Conservation (phyloP, 2,888 invertebrate genomes). For the Nebria salina region DNA sequence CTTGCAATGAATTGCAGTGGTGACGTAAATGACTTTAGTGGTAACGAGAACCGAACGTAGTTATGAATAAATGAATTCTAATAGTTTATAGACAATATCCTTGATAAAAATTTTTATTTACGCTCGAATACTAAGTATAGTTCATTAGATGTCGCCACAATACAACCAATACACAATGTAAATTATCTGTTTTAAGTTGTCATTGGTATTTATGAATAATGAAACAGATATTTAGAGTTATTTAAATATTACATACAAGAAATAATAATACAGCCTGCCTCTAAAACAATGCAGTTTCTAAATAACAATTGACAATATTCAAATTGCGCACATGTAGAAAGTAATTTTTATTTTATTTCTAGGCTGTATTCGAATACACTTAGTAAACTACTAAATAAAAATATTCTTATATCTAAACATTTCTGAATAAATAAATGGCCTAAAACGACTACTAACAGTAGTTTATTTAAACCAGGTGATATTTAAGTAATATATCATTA, state of each 20-base stretch:
- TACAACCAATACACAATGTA: constrained; percentile 37
- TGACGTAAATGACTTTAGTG: background rate
- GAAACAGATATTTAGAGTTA: constrained; percentile 38
- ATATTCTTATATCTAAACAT: no score
- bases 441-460: constrained; percentile 28
- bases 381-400: background rate
- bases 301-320: constrained; percentile 46
- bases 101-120: background rate
- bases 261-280: constrained; percentile 38
- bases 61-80: background rate
- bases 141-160: constrained; percentile 22
- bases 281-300: constrained; percentile 44
- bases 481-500: constrained; percentile 40
- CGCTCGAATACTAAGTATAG: constrained; percentile 17
- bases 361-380: constrained; percentile 22
- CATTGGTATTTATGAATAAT: constrained; percentile 46
- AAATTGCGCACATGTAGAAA: constrained; percentile 43
- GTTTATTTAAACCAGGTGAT: constrained; percentile 27
- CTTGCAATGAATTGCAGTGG: background rate
- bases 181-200: constrained; percentile 26
- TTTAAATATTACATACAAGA: constrained; percentile 47
- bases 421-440: background rate
- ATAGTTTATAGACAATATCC: constrained; percentile 9
- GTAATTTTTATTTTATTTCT: constrained; percentile 31
- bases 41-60: background rate